These are phyloP conservation scores for Wasmannia auropunctata DNA, from an alignment of 1,140 invertebrate species.

Conservation along the genomic window DNA sequence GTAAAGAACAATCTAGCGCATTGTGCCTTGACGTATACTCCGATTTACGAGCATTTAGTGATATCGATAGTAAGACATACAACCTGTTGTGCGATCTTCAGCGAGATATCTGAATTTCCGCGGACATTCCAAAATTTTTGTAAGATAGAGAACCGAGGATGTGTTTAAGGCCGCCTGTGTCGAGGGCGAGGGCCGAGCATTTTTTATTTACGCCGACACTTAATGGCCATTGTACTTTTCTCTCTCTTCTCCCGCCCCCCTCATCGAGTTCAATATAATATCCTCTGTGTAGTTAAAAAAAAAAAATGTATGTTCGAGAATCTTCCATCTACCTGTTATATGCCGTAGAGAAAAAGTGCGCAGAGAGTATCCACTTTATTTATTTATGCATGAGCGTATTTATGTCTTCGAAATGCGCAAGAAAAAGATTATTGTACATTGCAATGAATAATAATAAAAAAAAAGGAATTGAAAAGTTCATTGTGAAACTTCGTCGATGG, in stretches of 20 bases:
- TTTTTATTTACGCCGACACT: slow-evolving; percentile 26
- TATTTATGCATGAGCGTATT: slow-evolving; percentile 59
- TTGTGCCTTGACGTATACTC: slow-evolving; percentile 73
- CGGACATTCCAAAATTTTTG: slow-evolving; percentile 66
- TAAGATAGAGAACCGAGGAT: slow-evolving; percentile 41
- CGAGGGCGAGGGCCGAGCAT: background rate
- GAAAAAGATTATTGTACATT: slow-evolving; percentile 51
- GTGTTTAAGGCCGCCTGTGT: background rate
- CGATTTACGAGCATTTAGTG: slow-evolving; percentile 66
- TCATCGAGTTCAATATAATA: background rate
- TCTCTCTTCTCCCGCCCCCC: background rate
- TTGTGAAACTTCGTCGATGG: background rate
- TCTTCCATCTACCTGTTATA: slow-evolving; percentile 21
- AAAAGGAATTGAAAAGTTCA: slow-evolving; percentile 21
- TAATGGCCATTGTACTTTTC: slow-evolving; percentile 15
- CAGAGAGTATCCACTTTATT: slow-evolving; percentile 51
- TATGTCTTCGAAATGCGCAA: slow-evolving; percentile 43
- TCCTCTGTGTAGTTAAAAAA: background rate
- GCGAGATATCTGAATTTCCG: slow-evolving; percentile 35
- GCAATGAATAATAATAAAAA: slow-evolving; percentile 47
- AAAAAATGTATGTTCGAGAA: slow-evolving; percentile 22
- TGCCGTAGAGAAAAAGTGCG: slow-evolving; percentile 26
- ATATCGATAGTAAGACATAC: slow-evolving; percentile 57
- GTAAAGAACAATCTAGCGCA: slow-evolving; percentile 66
- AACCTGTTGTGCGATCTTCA: slow-evolving; percentile 27